These are phyloP conservation scores for Corydoras sp. DNA, from an alignment of 2,113 vertebrate genomes.

Conservation along the genomic window DNA sequence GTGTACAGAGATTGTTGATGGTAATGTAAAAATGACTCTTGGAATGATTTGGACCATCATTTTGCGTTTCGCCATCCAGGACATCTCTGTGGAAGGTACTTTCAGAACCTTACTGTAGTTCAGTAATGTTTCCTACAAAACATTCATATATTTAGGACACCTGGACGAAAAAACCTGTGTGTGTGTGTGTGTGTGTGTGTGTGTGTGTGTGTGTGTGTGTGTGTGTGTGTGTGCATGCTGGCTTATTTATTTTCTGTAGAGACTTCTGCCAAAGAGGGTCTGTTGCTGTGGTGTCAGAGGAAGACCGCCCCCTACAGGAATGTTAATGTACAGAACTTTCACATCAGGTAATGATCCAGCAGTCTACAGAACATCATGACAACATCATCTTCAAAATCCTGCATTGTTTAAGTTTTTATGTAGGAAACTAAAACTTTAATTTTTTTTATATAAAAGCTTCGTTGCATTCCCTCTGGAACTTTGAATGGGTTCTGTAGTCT, in stretches of 20 bases:
- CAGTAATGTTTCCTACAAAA: too few relatives aligned
- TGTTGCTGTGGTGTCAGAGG: conserved; percentile 89
- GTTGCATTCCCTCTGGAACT: too few relatives aligned
- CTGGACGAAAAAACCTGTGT: too few relatives aligned
- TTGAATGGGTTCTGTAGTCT: too few relatives aligned
- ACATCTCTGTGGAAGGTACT: conserved; percentile 46
- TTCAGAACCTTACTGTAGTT: neutral
- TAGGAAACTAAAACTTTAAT: too few relatives aligned
- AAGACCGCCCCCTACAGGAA: conserved; percentile 91
- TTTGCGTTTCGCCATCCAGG: conserved; percentile 47
- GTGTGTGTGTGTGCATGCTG: too few relatives aligned
- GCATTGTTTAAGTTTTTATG: too few relatives aligned
- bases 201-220: too few relatives aligned
- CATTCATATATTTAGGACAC: too few relatives aligned
- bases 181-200: too few relatives aligned
- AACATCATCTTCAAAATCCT: too few relatives aligned
- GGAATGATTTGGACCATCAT: conserved; percentile 50
- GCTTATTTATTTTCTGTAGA: conserved; percentile 56
- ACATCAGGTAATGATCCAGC: conserved; percentile 75
- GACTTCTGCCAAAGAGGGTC: conserved; percentile 88
- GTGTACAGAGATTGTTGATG: conserved; percentile 42
- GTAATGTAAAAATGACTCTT: conserved; percentile 45
- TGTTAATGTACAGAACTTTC: conserved; percentile 91
- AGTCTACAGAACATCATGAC: neutral
- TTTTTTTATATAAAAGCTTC: too few relatives aligned